Base-by-base conservation (phyloP, 2,113 vertebrate genomes). In the Grus americana region DNA sequence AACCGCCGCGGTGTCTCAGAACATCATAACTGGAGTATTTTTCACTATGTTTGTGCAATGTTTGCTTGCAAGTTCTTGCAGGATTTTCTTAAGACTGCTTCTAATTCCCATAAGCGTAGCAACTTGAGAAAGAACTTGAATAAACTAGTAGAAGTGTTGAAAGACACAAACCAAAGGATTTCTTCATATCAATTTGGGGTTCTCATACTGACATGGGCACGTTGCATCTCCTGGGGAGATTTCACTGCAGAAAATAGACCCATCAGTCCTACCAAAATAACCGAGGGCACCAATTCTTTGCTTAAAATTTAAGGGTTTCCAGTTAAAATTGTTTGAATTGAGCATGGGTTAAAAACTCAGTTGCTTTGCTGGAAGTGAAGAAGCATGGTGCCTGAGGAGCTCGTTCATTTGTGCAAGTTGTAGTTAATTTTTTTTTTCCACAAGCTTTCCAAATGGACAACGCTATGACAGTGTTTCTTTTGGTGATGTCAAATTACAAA, bases 81-180 rank as follows among this genome's bases (percentile, higher is more conserved):
- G 65, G 73, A 49, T 84, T 91, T 81, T 96, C 57, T 75, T 72
- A 3, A 4, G 68, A 54, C 47, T 23, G 32, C 17, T 87, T 52
- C 83, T 46, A 59, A 93, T 87, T 93, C 87, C 81, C 47, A 2
- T 54, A 74, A 84, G 70, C 26, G 78, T 22, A 82, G 70, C 18
- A 85, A 38, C 44, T 72, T 62, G 61, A 94, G 84, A 83, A 79
- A 85, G 38, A 88, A 26, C 65, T 73, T 67, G 90, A 93, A 84
- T 55, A 67, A 95, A 90, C 47, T 34, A 94, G 72, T 34, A 49
- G 12, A 54, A 73, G 76, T 94, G 92, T 79, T 63, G 78, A 95
- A 96, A 95, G 81, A 75, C 73, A 66, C 59, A 74, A 89, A 89
- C 76, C 65, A 90, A 87, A 94, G 36, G 61, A 84, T 95, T 94